These are phyloP conservation scores for Neomonachus schauinslandi DNA, from an alignment of 2,113 vertebrate genomes.

Conservation along the genomic window DNA sequence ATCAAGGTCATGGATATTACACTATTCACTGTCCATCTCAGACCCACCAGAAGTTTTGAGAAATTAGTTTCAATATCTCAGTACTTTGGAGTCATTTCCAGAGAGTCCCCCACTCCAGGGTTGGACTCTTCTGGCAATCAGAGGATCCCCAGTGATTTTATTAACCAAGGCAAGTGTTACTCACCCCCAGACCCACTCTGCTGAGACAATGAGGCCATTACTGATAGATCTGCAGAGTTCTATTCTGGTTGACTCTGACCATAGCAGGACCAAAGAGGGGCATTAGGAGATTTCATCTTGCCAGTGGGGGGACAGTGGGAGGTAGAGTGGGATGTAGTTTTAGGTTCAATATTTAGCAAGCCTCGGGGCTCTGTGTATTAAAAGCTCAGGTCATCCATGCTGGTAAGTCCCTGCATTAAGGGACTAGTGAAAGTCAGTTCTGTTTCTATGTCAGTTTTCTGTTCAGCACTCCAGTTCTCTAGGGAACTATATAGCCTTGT, in stretches of 20 bases:
- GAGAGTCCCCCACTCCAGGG: not conserved
- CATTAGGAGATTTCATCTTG: not conserved
- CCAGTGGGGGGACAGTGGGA: not conserved
- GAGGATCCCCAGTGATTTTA: not conserved
- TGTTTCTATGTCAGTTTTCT: not conserved
- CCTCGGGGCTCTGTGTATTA: not conserved
- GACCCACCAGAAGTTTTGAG: not conserved
- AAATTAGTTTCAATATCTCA: not conserved
- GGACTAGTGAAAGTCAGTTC: not conserved
- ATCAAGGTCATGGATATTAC: not conserved
- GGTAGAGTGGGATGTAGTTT: not conserved
- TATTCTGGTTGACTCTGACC: not conserved
- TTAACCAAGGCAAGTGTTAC: not conserved
- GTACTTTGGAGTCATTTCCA: not conserved
- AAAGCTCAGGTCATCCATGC: not conserved
- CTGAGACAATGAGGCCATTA: not conserved
- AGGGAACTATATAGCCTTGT: not conserved
- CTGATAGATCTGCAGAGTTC: not conserved
- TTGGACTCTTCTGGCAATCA: not conserved
- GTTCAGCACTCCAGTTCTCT: not conserved
- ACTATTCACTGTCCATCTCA: not conserved
- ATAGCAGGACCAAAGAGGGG: not conserved
- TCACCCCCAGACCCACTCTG: not conserved
- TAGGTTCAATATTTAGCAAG: not conserved
- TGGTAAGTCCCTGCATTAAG: not conserved